Percentiles rank a stretch among this genome's conserved stretches.
These are phyloP conservation scores for Marronus borbonicus DNA, from an alignment of 2,888 invertebrate species.

Conservation along the genomic window DNA sequence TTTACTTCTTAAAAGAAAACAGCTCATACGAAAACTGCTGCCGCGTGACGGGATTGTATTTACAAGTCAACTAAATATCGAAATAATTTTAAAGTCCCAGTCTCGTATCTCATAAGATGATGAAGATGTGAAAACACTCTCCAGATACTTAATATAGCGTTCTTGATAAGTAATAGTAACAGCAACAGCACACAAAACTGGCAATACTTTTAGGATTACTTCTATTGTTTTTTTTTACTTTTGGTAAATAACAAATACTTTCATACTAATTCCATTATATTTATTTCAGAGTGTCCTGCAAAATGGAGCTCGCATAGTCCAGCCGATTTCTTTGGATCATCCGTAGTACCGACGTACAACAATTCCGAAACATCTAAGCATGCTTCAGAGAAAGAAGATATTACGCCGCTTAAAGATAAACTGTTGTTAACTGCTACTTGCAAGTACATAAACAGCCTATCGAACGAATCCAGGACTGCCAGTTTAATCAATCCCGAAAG, in stretches of 20 bases:
- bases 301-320: constrained; percentile 71
- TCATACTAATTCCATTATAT: constrained; percentile 8
- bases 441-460: not conserved
- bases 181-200: too few species aligned
- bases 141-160: too few species aligned
- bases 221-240: not conserved
- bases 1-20: too few species aligned
- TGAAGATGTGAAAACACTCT: too few species aligned
- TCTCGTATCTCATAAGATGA: too few species aligned
- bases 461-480: not conserved
- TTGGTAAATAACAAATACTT: constrained; percentile 8
- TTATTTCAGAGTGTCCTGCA: constrained; percentile 74
- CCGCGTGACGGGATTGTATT: too few species aligned
- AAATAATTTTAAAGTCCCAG: too few species aligned
- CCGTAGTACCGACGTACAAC: not conserved
- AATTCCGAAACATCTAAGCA: not conserved
- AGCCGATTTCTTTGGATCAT: constrained; percentile 74
- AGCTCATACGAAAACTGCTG: too few species aligned
- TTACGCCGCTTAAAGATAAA: not conserved
- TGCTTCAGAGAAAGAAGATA: not conserved
- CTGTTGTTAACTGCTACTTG: not conserved
- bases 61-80: too few species aligned
- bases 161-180: too few species aligned
- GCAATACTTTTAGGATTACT: too few species aligned
- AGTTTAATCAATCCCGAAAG: not conserved